A percentile compares a stretch with the other conserved stretches of the same genome.
phyloP scores from a whole-genome alignment of 2,888 invertebrate species.

The Panopea generosa region DNA sequence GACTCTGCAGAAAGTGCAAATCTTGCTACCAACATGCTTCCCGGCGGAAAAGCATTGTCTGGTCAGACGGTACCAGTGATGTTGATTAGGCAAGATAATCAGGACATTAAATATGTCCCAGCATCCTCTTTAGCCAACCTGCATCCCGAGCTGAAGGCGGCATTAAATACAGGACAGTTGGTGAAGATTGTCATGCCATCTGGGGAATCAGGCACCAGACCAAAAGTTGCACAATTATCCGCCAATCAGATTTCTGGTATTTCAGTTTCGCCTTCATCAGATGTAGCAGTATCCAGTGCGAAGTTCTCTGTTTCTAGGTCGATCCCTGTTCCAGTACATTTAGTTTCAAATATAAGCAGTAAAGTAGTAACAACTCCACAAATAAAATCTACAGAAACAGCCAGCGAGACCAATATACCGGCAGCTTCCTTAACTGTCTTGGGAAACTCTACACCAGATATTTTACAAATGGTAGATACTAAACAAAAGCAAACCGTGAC shows the following conservation, averaged over 20 bases:
- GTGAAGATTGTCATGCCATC: slow-evolving; percentile 1
- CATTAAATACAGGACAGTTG: neutral
- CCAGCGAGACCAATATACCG: too few species aligned
- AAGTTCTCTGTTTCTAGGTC: too few species aligned
- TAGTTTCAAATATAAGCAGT: too few species aligned
- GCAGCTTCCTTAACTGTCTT: too few species aligned
- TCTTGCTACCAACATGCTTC: too few species aligned
- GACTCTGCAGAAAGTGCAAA: too few species aligned
- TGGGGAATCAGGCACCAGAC: neutral
- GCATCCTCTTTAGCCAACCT: neutral
- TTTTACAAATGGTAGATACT: too few species aligned
- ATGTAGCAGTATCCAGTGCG: neutral
- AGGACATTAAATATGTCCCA: slow-evolving; percentile 1
- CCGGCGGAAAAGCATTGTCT: neutral
- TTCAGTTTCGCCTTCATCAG: neutral
- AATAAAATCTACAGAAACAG: too few species aligned
- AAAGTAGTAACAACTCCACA: too few species aligned
- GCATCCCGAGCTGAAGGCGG: neutral
- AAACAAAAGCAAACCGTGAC: too few species aligned
- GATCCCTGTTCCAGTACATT: too few species aligned
- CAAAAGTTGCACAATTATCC: neutral
- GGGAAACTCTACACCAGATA: too few species aligned
- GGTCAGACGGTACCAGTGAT: slow-evolving; percentile 4
- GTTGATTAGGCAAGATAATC: slow-evolving; percentile 4
- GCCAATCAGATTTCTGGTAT: neutral